Conservation (phyloP, 35 echinoderm and acorn worm species). For the Diadema setosum region DNA sequence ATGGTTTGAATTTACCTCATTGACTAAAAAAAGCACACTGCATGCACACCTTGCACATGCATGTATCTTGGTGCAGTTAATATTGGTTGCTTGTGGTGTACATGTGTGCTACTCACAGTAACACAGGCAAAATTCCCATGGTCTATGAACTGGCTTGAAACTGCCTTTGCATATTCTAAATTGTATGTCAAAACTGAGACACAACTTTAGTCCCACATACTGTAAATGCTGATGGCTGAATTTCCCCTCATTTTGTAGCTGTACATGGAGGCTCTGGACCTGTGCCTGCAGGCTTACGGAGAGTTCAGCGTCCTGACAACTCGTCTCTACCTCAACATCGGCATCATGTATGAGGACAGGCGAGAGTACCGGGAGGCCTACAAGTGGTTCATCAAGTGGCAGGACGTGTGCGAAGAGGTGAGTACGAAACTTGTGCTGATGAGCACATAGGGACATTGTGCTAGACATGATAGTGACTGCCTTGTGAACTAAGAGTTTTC, state of each 20-base stretch:
- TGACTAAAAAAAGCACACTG: too few species aligned
- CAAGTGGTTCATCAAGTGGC: constrained; percentile 69
- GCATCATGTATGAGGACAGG: constrained; percentile 92
- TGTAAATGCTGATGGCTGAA: not conserved
- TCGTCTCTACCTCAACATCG: constrained; percentile 82
- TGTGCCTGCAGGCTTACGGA: constrained; percentile 92
- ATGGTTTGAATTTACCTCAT: too few species aligned
- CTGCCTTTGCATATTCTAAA: too few species aligned
- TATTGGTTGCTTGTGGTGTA: too few species aligned
- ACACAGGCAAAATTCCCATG: too few species aligned
- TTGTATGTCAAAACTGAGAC: too few species aligned
- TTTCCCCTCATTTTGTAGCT: constrained; percentile 34
- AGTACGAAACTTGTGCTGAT: not conserved
- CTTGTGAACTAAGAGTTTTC: too few species aligned
- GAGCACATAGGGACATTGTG: not conserved
- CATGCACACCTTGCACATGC: too few species aligned
- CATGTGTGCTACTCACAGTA: too few species aligned
- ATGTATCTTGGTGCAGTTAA: too few species aligned
- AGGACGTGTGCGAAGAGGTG: constrained; percentile 11
- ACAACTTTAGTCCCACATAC: not conserved
- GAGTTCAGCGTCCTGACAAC: constrained; percentile 82
- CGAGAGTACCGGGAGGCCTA: constrained; percentile 59
- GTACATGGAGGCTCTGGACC: constrained; percentile 78
- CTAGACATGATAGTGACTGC: too few species aligned
- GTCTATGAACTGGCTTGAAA: too few species aligned